Evolutionary conservation across 1,140 invertebrate species (phyloP), one percentile per base, ranked within the genome.

Genomic region (Lordiphosa collinella): DNA sequence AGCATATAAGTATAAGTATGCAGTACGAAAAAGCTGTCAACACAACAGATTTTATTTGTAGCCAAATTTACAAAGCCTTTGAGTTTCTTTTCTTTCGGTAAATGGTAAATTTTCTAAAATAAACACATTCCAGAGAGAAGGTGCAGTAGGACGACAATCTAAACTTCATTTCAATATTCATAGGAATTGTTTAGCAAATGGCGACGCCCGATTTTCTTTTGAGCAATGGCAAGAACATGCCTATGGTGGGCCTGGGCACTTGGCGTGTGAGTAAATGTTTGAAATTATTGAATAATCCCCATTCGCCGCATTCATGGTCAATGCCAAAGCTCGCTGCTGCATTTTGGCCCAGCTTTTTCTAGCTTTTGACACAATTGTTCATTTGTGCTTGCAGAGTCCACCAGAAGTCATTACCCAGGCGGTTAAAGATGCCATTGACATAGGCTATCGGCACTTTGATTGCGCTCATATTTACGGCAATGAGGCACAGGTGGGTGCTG

Each of bases 361-460:
- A 34, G 43, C 43, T 31, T 4, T 36, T 55, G 29, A 1, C 4
- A 12, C 34, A 32, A 35, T n/a, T 6, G 14, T 41, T 38, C 48
- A 22, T 43, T 58, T 50, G 7, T 25, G 35, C 62, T 86, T 90
- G 41, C 73, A 94, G 93, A 94, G 94, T 1, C 91, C 93, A 55
- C 91, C 93, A 1, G 93, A 93, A 49, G 92, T 94, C 72, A 93
- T 95, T 0, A 90, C 90, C 1, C 89, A 93, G 73, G 94, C 95
- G 0, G 94, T 96, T 1, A 94, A 93, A 75, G 90, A 92, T 67
- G 95, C 95, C 2, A 92, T 96, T 48, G 91, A 94, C 64, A 89
- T 91, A 35, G 95, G 95, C 0, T 96, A 96, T 87, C 89, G 95
- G 0, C 95, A 96, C 86, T 91, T 97, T 67, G 95, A 97, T 86